Base-by-base conservation (phyloP, 2,888 invertebrate genomes). In the Athalia cordata region DNA sequence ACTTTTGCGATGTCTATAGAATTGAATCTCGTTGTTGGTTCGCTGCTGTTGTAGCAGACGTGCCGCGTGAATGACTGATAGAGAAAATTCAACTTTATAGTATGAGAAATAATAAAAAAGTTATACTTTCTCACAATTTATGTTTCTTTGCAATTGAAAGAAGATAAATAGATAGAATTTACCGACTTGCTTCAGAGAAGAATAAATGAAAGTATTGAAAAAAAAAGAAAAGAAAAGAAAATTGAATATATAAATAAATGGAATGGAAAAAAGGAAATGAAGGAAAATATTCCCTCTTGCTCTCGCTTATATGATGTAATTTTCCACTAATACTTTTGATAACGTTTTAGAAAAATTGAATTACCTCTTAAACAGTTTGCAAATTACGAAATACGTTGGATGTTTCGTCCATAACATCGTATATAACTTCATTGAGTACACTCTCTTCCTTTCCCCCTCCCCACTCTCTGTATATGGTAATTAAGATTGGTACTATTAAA, bases 141-240 rank as follows among this genome's bases (percentile, higher is more conserved):
- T 76, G 76, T 50, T 78, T 5, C 67, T 13, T 57, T 70, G 77
- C 77, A 78, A 78, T 72, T 77, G 81, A 79, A 72, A 77, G 78
- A 83, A 83, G 83, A 84, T 82, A 82, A 84, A 84, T 84, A 29
- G 29, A 29, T 29, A 81, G 79, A 84, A 84, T 83, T 81, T 77
- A 5, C 65, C 75, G 76, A 77, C 78, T 81, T 78, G 77, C 78
- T 47, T 66, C n/a, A 49, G 49, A 45, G 11, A 15, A n/a, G 13
- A 61, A 50, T 67, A 52, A 6, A 52, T 11, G 29, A 55, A 55
- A 11, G 29, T 43, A 67, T 15, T 13, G 29, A 29, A 29, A 29
- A 29, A 29, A 29, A 29, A 29, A 29, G 29, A 29, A 29, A n/a
- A n/a, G n/a, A n/a, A n/a, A 29, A 64, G n/a, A 9, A n/a, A 64